phyloP scores from a whole-genome alignment of 2,797 vertebrate genomes.

The Champsocephalus esox region DNA sequence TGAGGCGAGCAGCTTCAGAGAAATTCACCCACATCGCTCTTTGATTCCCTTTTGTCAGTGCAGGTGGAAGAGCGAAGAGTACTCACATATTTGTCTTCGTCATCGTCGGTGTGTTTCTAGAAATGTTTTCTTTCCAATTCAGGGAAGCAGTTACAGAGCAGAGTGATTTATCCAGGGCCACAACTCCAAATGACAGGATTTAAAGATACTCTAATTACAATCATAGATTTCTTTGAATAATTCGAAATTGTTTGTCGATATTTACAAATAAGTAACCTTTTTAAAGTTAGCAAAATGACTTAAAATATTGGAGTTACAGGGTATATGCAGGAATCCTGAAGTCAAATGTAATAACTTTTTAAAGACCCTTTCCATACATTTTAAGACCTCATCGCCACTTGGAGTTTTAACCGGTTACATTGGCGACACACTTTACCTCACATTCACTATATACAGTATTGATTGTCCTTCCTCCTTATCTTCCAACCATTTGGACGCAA shows the following conservation, averaged over 20 bases:
- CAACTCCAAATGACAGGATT: not conserved
- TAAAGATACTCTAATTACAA: not conserved
- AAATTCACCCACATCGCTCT: slow-evolving; percentile 17
- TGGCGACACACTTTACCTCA: no score
- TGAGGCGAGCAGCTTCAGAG: slow-evolving; percentile 2
- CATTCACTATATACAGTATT: no score
- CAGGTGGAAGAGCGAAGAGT: slow-evolving; percentile 6
- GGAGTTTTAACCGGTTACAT: no score
- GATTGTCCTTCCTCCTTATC: no score
- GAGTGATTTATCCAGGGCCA: not conserved
- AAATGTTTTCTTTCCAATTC: slow-evolving; percentile 18
- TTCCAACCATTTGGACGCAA: no score
- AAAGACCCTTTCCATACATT: no score
- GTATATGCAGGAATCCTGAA: no score
- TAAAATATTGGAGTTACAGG: no score
- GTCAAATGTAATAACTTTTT: no score
- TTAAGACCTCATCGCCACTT: no score
- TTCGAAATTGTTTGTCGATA: not conserved
- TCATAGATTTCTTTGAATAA: not conserved
- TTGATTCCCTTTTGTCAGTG: slow-evolving; percentile 20
- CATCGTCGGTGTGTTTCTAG: not conserved
- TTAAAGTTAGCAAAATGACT: no score
- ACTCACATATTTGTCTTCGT: slow-evolving; percentile 12
- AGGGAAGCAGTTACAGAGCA: not conserved
- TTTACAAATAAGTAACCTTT: not conserved